phyloP scores from a whole-genome alignment of 2,797 vertebrate species.

The Natrix natrix region DNA sequence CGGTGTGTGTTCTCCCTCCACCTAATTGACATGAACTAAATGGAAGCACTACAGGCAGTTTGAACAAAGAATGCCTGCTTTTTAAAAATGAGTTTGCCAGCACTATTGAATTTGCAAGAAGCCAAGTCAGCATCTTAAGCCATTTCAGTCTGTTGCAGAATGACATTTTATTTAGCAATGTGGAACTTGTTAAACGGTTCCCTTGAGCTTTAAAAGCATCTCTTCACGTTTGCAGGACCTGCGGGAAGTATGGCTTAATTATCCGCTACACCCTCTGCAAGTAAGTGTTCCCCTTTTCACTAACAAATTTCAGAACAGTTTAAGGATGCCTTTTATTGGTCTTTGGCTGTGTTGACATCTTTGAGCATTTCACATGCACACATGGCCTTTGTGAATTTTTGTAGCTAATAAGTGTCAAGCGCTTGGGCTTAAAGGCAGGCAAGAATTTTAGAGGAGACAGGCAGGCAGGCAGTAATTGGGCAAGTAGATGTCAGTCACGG shows the following conservation, averaged over 20 bases:
- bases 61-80: constrained; percentile 67
- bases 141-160: constrained; percentile 74
- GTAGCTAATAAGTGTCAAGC: neutral
- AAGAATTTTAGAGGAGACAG: neutral
- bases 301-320: constrained; percentile 58
- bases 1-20: constrained; percentile 19
- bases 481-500: neutral
- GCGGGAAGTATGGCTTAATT: constrained; percentile 98
- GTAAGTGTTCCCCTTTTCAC: constrained; percentile 73
- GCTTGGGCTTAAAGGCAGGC: neutral
- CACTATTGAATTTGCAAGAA: constrained; percentile 76
- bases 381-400: constrained; percentile 29
- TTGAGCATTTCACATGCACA: constrained; percentile 31
- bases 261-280: constrained; percentile 95
- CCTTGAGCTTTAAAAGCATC: constrained; percentile 70
- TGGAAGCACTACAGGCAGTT: constrained; percentile 65
- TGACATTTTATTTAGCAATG: constrained; percentile 77
- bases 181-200: constrained; percentile 73
- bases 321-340: constrained; percentile 44
- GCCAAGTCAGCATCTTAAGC: constrained; percentile 75
- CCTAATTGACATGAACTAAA: constrained; percentile 68
- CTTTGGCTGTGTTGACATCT: constrained; percentile 47
- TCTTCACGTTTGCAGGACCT: constrained; percentile 84
- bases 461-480: neutral
- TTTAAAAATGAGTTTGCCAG: constrained; percentile 72